These are phyloP conservation scores for Anodontia alba DNA, from an alignment of 2,888 invertebrate species.

Conservation along the genomic window DNA sequence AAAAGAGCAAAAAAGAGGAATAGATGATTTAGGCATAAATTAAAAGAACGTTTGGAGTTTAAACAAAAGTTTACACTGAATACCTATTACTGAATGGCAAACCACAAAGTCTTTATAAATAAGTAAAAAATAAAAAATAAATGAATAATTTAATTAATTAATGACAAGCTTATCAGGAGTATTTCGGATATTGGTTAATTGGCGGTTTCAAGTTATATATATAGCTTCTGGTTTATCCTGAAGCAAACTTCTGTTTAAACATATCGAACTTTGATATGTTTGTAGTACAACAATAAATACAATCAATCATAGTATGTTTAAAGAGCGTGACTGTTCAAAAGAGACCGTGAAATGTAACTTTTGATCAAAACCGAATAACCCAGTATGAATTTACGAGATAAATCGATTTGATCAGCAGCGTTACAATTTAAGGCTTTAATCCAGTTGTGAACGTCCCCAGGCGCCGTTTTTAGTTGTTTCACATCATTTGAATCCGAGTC, in stretches of 20 bases:
- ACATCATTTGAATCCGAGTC: background rate
- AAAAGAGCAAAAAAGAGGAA: too few relatives aligned
- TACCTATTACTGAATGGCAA: too few relatives aligned
- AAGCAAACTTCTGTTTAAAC: background rate
- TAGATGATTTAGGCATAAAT: too few relatives aligned
- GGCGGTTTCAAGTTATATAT: too few relatives aligned
- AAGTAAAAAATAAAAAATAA: too few relatives aligned
- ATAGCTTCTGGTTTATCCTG: too few relatives aligned
- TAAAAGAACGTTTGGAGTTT: too few relatives aligned
- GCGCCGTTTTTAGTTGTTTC: constrained; percentile 4
- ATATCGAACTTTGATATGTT: background rate
- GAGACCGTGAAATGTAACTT: background rate
- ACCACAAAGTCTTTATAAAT: too few relatives aligned
- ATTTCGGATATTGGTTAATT: too few relatives aligned
- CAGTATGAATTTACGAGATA: background rate
- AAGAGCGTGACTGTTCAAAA: background rate
- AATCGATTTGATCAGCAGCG: background rate
- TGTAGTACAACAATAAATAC: background rate
- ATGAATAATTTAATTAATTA: too few relatives aligned
- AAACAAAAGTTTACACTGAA: too few relatives aligned
- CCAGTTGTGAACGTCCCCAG: background rate
- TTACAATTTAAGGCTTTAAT: constrained; percentile 5
- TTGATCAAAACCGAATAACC: background rate
- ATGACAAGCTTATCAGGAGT: too few relatives aligned
- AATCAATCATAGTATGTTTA: background rate